Base-by-base conservation (phyloP, 1,140 invertebrate species). In the Teleogryllus occipitalis region DNA sequence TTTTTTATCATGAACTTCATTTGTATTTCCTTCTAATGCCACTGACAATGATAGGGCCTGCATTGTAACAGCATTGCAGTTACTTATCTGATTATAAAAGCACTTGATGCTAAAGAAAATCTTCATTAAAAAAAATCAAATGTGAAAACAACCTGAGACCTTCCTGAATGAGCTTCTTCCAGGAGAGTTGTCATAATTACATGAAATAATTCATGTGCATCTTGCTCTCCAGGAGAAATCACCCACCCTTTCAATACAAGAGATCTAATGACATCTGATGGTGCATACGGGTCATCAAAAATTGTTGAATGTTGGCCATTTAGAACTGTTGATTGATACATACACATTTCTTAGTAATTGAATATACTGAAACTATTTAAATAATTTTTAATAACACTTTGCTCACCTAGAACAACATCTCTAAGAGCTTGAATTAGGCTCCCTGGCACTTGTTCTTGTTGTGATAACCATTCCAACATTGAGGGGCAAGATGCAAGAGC, bases 161-260 rank as follows among this genome's bases (percentile, higher is more conserved):
- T 65, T 65, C 54, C 54, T 65, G 54, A 65, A 14, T 79, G 78
- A 46, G 72, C 22, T 46, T 98, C 96, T 86, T 96, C 93, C 86
- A 96, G 95, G 22, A 98, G 87, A 47, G 95, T 96, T 47, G 93
- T 91, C 14, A 96, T 88, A 82, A 98, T 85, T 15, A 96, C 92
- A 87, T 97, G 95, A 81, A 97, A 93, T 75, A 97, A 85, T 85
- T 98, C 96, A 86, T 97, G 96, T 22, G 95, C 94, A 89, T 98
- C 96, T 88, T 97, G 96, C 87, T 98, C 94, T 82, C 96, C 95
- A 81, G 93, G 90, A 0, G 93, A 91, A 78, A 97, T 95, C 75
- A 94, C 91, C 96, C 96, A 97, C 15, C 93, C 90, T 10, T 93
- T 87, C 3, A 90, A 86, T 80, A 91, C 89, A 0, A 98, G 85